Evolutionary conservation across 2,888 invertebrate genomes (phyloP).

Genomic region (Acronicta aceris): DNA sequence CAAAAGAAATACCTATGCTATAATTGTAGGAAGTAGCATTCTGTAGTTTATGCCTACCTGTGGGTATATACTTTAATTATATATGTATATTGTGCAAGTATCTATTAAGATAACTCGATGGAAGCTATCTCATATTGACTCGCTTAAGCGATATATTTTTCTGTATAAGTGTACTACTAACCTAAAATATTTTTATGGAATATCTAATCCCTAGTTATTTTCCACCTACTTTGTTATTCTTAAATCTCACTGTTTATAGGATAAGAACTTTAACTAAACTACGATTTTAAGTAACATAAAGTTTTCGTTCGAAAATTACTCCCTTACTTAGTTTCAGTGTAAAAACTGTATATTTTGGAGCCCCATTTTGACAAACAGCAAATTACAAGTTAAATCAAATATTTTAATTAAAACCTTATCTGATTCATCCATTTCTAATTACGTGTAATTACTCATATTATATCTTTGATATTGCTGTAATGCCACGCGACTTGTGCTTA

Average conservation of each 20-base stretch:
- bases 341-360: neutral
- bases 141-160: neutral
- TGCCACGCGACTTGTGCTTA: neutral
- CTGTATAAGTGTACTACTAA: neutral
- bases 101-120: no score
- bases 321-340: neutral
- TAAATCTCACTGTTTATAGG: slow-evolving; percentile 3
- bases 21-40: no score
- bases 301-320: neutral
- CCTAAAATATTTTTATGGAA: slow-evolving; percentile 63
- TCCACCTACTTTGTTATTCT: slow-evolving; percentile 14
- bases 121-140: no score
- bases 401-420: slow-evolving; percentile 14
- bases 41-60: no score
- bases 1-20: no score
- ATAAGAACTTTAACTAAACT: neutral
- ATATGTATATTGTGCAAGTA: no score
- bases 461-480: neutral
- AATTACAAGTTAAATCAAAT: slow-evolving; percentile 7
- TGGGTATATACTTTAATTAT: no score
- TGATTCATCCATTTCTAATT: no score
- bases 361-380: slow-evolving; percentile 1
- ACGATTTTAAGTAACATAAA: neutral
- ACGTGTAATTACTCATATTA: slow-evolving; percentile 1
- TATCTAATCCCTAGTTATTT: slow-evolving; percentile 57